Percentiles rank a stretch among this genome's conserved stretches.
phyloP scores from a whole-genome alignment of 2,113 vertebrate species.

The Martes martes region DNA sequence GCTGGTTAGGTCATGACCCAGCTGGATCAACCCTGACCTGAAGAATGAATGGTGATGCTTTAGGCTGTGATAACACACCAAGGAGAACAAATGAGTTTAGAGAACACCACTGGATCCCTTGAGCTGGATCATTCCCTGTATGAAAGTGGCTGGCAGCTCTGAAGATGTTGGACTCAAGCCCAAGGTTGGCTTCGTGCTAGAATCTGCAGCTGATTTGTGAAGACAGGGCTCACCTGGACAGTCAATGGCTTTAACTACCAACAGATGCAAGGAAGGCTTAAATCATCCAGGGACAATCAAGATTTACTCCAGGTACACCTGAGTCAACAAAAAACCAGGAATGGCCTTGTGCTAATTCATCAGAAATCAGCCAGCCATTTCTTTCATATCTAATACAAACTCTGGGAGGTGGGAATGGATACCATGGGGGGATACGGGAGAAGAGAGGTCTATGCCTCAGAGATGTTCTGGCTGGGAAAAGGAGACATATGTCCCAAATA shows the following conservation, averaged over 20 bases:
- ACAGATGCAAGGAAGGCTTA: background rate
- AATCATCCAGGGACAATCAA: background rate
- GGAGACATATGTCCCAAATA: background rate
- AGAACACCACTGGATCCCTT: rapidly evolving
- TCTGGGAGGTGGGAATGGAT: background rate
- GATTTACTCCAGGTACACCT: background rate
- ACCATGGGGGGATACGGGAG: rapidly evolving
- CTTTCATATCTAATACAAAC: rapidly evolving
- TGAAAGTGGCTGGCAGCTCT: background rate
- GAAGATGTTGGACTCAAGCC: background rate
- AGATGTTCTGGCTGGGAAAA: background rate
- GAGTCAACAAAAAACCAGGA: background rate
- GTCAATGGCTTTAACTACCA: background rate
- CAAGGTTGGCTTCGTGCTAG: background rate
- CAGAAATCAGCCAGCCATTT: background rate
- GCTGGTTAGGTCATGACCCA: rapidly evolving
- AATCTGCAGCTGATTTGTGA: background rate
- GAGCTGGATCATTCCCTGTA: background rate
- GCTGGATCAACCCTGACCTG: rapidly evolving
- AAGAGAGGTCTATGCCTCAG: background rate
- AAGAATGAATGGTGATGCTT: rapidly evolving
- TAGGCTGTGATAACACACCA: background rate
- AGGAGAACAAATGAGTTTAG: rapidly evolving
- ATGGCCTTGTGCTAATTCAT: rapidly evolving
- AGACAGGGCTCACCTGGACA: background rate